These are phyloP conservation scores for Anarhynchus alexandrinus DNA, from an alignment of 2,113 vertebrate genomes.

Conservation along the genomic window DNA sequence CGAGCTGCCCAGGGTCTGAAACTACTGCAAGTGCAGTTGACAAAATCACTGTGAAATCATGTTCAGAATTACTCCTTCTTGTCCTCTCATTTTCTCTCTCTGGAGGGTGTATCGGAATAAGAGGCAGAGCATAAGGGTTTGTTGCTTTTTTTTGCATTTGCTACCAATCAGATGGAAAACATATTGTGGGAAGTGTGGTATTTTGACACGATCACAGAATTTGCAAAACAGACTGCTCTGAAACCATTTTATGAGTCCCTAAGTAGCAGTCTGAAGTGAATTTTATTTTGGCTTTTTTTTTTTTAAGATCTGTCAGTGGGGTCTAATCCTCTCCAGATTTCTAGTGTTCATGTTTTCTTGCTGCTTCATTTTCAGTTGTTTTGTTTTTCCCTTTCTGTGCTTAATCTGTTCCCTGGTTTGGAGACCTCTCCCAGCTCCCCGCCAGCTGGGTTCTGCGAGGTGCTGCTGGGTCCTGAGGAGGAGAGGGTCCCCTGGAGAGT, in stretches of 20 bases:
- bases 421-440: background rate
- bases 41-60: constrained; percentile 9
- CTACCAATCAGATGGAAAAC: background rate
- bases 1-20: background rate
- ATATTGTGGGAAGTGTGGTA: background rate
- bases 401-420: background rate
- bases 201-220: background rate
- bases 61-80: background rate
- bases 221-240: constrained; percentile 37
- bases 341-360: constrained; percentile 23
- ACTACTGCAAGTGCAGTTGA: background rate
- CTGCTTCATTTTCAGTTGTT: background rate
- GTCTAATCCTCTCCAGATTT: constrained; percentile 57
- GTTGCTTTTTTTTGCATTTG: background rate
- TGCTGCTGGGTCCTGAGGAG: background rate
- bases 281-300: constrained; percentile 5
- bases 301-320: background rate
- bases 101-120: background rate
- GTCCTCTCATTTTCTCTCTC: background rate
- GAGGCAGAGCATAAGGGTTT: background rate
- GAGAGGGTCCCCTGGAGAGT: background rate
- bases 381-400: background rate
- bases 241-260: constrained; percentile 45
- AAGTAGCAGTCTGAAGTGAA: constrained; percentile 24
- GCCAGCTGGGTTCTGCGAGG: background rate